Percentiles rank a stretch among this genome's conserved stretches.
Evolutionary conservation across 2,888 invertebrate species (phyloP).

Genomic region (Drosophila mimica): DNA sequence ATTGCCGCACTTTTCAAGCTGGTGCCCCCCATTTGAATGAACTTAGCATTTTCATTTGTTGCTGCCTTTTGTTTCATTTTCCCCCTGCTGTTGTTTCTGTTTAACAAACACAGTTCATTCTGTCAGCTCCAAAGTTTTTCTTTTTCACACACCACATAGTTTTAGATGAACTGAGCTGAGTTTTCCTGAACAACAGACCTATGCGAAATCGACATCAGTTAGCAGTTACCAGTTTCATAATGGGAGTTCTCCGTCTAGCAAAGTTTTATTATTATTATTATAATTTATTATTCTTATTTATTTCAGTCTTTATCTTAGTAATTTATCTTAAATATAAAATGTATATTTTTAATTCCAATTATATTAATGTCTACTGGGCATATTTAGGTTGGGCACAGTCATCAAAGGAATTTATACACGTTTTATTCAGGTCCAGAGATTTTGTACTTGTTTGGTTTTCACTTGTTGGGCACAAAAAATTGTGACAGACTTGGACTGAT

Average conservation of each 20-base stretch:
- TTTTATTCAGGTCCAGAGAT: background rate
- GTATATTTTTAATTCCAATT: background rate
- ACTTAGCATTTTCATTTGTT: slow-evolving; percentile 63
- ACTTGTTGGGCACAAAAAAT: slow-evolving; percentile 26
- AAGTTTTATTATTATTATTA: too few relatives aligned
- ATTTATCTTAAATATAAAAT: background rate
- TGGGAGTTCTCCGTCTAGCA: background rate
- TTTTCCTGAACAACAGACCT: background rate
- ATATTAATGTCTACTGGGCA: background rate
- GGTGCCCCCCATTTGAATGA: slow-evolving; percentile 71
- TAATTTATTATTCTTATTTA: too few relatives aligned
- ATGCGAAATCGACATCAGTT: background rate
- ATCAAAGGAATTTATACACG: background rate
- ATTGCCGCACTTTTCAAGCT: slow-evolving; percentile 61
- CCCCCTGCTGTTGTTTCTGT: slow-evolving; percentile 2
- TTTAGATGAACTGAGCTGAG: background rate
- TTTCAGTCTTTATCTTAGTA: too few relatives aligned
- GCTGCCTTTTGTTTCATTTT: slow-evolving; percentile 50
- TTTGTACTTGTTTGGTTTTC: slow-evolving; percentile 19
- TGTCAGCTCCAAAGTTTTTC: slow-evolving; percentile 67
- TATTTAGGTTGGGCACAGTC: background rate
- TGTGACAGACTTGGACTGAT: slow-evolving; percentile 29
- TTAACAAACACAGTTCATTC: slow-evolving; percentile 22
- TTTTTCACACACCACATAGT: slow-evolving; percentile 38
- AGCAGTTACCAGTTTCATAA: background rate